Evolutionary conservation across 2,888 invertebrate species (phyloP).

Genomic region (Torymus aiolomorphi): DNA sequence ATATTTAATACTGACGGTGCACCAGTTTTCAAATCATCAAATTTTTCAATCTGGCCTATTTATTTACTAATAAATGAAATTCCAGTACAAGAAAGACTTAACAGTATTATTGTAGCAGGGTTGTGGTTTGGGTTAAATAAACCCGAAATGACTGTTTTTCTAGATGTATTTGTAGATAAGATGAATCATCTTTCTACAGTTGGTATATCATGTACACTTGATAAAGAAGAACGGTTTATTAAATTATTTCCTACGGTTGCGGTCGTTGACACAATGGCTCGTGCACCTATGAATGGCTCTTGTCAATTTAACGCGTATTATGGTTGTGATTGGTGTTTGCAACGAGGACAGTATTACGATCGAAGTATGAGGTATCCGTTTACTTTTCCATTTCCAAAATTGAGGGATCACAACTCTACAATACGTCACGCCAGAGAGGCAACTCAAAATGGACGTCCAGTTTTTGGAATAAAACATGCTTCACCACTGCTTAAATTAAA

Average conservation of each 20-base stretch:
- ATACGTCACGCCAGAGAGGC: conserved; percentile 57
- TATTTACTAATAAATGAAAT: no score
- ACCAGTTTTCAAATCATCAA: no score
- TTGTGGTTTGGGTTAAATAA: conserved; percentile 52
- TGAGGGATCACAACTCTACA: background rate
- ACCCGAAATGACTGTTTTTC: conserved; percentile 40
- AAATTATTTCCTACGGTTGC: conserved; percentile 35
- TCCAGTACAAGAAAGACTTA: no score
- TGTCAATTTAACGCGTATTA: no score
- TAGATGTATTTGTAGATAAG: conserved; percentile 14
- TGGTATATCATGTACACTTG: conserved; percentile 42
- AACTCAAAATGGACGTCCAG: conserved; percentile 41
- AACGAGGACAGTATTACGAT: no score
- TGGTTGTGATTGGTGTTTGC: no score
- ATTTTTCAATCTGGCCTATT: no score
- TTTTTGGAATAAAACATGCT: background rate
- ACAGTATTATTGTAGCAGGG: conserved; percentile 44
- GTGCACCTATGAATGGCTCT: no score
- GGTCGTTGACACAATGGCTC: conserved; percentile 26
- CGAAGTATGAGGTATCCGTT: no score
- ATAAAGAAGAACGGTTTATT: conserved; percentile 14
- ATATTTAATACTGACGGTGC: no score
- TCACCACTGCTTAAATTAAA: conserved; percentile 37
- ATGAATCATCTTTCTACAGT: background rate
- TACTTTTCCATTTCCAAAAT: no score